Percentiles rank a stretch among this genome's conserved stretches.
Evolutionary conservation across 2,113 vertebrate species (phyloP).

Genomic region (Greenwoodochromis staneri): DNA sequence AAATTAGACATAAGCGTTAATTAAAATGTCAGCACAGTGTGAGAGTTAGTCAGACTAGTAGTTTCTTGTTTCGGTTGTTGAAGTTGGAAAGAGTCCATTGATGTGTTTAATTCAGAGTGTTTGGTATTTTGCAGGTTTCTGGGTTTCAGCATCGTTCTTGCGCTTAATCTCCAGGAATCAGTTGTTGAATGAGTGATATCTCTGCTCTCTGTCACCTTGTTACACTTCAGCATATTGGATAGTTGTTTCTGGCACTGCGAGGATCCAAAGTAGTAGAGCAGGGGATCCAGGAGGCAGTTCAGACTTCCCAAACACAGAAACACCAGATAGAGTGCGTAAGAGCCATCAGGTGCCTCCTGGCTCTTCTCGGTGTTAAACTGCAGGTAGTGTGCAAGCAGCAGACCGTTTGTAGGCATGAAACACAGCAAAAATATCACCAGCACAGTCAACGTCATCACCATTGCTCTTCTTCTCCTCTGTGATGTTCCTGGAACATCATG

Average conservation of each 20-base stretch:
- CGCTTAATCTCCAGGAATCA: not conserved
- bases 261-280: constrained; percentile 87
- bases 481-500: not conserved
- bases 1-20: not conserved
- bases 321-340: constrained; percentile 84
- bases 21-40: not conserved
- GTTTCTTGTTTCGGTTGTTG: not conserved
- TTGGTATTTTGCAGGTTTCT: not conserved
- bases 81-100: not conserved
- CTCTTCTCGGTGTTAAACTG: accelerated
- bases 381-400: too few species aligned
- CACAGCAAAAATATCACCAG: too few species aligned
- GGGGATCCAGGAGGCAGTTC: constrained; percentile 87
- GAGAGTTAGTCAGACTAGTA: not conserved
- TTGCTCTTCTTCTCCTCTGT: not conserved
- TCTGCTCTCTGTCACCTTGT: not conserved
- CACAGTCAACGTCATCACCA: not conserved
- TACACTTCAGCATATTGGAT: constrained; percentile 18
- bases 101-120: not conserved
- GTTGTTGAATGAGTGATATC: not conserved
- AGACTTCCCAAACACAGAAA: constrained; percentile 84
- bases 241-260: not conserved
- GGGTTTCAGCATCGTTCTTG: not conserved
- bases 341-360: constrained; percentile 15
- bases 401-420: too few species aligned